A percentile compares a stretch with the other conserved stretches of the same genome.
Evolutionary conservation across 2,888 invertebrate species (phyloP).

Genomic region (Synergus itoensis): DNA sequence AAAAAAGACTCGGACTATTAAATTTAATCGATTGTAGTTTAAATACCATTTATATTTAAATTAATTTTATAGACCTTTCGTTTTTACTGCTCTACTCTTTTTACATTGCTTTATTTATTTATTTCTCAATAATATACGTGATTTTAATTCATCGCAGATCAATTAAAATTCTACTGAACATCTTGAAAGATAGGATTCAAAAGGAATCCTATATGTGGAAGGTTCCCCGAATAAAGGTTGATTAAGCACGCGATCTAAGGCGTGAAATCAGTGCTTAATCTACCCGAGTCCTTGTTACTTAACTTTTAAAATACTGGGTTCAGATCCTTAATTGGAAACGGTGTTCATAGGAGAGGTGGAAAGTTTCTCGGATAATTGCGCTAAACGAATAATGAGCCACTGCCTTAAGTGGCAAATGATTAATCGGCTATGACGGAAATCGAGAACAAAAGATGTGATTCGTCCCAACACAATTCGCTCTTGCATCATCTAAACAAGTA

Average conservation of each 20-base stretch:
- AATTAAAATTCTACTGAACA: slow-evolving; percentile 1
- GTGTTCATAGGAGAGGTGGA: slow-evolving; percentile 36
- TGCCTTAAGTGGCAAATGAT: slow-evolving; percentile 22
- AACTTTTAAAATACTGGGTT: slow-evolving; percentile 44
- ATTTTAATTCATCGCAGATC: background rate
- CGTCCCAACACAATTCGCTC: background rate
- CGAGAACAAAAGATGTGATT: slow-evolving; percentile 33
- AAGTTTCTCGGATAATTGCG: slow-evolving; percentile 51
- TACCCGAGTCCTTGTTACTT: slow-evolving; percentile 40
- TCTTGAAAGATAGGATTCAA: background rate
- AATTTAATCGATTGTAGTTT: background rate
- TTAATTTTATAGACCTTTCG: no score
- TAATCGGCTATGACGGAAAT: slow-evolving; percentile 16
- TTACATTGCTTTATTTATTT: background rate
- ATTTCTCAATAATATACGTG: background rate
- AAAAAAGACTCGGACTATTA: background rate
- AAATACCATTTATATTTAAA: no score
- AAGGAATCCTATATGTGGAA: slow-evolving; percentile 58
- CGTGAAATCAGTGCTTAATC: slow-evolving; percentile 66
- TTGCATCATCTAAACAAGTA: background rate
- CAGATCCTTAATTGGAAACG: slow-evolving; percentile 63
- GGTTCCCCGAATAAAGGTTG: slow-evolving; percentile 64
- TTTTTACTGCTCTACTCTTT: background rate
- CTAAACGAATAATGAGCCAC: slow-evolving; percentile 40
- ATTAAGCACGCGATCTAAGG: slow-evolving; percentile 60